These are phyloP conservation scores for Temnopleurus reevesii DNA, from an alignment of 53 echinoderm and acorn worm genomes.

Conservation along the genomic window DNA sequence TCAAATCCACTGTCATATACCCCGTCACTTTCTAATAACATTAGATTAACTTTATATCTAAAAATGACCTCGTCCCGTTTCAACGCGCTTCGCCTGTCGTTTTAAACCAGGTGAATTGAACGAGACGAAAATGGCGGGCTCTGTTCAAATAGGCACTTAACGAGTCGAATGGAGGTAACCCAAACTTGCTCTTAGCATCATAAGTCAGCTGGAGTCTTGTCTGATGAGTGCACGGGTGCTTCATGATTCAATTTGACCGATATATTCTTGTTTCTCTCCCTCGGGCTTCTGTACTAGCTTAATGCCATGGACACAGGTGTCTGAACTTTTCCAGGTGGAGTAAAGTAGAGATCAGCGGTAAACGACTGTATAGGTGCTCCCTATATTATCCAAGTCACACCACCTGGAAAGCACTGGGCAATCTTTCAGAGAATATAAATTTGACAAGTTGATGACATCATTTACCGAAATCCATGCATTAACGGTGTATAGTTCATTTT, in stretches of 20 bases:
- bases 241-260: constrained; percentile 30
- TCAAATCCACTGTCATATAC: not conserved
- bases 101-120: not conserved
- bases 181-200: constrained; percentile 4
- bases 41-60: not conserved
- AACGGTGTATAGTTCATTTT: too few relatives aligned
- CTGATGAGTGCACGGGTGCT: not conserved
- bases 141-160: constrained; percentile 40
- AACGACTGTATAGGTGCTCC: too few relatives aligned
- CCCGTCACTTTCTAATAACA: not conserved
- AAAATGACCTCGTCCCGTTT: constrained; percentile 14
- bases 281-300: not conserved
- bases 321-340: constrained; percentile 21
- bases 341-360: too few relatives aligned
- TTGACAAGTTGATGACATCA: too few relatives aligned
- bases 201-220: not conserved
- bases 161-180: not conserved
- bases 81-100: not conserved
- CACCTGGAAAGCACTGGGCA: too few relatives aligned
- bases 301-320: constrained; percentile 16
- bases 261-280: not conserved
- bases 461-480: too few relatives aligned
- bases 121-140: not conserved
- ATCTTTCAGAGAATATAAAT: too few relatives aligned
- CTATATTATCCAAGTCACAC: too few relatives aligned